Conservation (phyloP, 1,140 invertebrate species). For the Stenopsyche tienmushanensis region DNA sequence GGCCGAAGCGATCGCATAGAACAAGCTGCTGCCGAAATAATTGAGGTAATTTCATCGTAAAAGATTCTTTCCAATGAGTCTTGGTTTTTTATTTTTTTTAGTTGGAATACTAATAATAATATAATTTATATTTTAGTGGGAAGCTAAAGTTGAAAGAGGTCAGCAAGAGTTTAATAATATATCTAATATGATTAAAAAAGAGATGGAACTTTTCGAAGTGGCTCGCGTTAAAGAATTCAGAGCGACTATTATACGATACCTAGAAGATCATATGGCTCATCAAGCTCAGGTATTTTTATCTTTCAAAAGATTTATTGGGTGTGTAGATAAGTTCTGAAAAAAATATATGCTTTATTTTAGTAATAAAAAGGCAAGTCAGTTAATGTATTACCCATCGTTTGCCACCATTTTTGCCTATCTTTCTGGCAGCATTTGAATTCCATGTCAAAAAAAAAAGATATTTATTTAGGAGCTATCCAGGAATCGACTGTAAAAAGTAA, state of each 20-base stretch:
- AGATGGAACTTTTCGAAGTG: slow-evolving; percentile 91
- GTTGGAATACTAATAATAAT: too few relatives aligned
- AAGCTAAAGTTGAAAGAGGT: slow-evolving; percentile 91
- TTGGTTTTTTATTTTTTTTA: background rate
- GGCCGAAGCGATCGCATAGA: slow-evolving; percentile 88
- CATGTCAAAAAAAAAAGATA: too few relatives aligned
- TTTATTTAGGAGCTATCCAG: too few relatives aligned
- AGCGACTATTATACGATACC: slow-evolving; percentile 82
- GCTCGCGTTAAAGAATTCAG: slow-evolving; percentile 90
- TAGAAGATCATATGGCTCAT: slow-evolving; percentile 92
- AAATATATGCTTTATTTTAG: too few relatives aligned
- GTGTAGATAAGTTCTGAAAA: too few relatives aligned
- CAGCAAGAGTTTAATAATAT: slow-evolving; percentile 97
- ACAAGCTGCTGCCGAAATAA: slow-evolving; percentile 85
- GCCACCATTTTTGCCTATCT: too few relatives aligned
- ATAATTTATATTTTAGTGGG: slow-evolving; percentile 69
- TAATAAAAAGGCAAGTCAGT: too few relatives aligned
- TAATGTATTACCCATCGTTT: too few relatives aligned
- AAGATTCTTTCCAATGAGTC: background rate
- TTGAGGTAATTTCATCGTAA: slow-evolving; percentile 65
- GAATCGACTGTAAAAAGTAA: too few relatives aligned
- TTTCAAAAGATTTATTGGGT: too few relatives aligned
- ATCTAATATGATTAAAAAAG: slow-evolving; percentile 93
- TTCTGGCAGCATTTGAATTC: too few relatives aligned
- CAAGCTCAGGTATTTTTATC: slow-evolving; percentile 80